Conservation (phyloP, 2,797 vertebrate genomes). For the Pteronotus mesoamericanus region DNA sequence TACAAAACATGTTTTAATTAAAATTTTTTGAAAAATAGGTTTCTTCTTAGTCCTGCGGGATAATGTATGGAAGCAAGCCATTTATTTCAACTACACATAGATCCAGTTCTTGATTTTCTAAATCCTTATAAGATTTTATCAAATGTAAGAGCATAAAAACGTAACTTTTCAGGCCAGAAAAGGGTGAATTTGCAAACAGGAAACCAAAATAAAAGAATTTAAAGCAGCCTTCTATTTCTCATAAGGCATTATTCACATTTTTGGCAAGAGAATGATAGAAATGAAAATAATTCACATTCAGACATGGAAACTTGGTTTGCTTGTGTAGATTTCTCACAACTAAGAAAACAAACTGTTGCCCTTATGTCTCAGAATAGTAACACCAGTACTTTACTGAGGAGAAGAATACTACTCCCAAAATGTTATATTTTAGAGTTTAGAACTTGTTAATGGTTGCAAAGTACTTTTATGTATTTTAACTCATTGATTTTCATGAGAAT, state of each 20-base stretch:
- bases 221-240: not conserved
- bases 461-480: not conserved
- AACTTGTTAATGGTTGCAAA: not conserved
- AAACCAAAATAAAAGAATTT: not conserved
- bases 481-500: not conserved
- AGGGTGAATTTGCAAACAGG: constrained; percentile 6
- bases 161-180: not conserved
- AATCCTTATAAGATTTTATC: not conserved
- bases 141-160: not conserved
- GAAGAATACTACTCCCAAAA: not conserved
- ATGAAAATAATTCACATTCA: constrained; percentile 12
- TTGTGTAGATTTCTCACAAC: not conserved
- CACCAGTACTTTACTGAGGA: not conserved
- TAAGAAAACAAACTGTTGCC: constrained; percentile 31
- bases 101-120: constrained; percentile 1
- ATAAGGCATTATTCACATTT: not conserved
- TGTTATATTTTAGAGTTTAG: not conserved
- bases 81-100: not conserved
- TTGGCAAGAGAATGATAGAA: constrained; percentile 16
- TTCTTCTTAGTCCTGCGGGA: not conserved
- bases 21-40: not conserved
- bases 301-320: not conserved
- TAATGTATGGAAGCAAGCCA: not conserved
- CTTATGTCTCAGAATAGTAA: not conserved
- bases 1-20: not conserved